Evolutionary conservation across 1,140 invertebrate genomes (phyloP), one percentile per base, ranked within the genome.

Genomic region (Drosophila lini): DNA sequence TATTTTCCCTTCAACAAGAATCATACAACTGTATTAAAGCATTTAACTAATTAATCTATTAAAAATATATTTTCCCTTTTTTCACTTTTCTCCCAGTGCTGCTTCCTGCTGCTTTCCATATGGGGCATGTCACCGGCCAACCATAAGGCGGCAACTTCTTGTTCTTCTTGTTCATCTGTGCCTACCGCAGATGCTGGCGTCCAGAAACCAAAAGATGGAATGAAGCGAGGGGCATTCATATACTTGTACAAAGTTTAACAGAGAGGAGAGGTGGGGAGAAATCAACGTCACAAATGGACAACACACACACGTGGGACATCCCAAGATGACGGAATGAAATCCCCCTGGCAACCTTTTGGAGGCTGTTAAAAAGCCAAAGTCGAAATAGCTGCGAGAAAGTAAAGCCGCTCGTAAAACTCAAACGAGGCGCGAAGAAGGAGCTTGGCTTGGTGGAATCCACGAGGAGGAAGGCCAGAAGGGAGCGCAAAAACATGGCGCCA

Each of bases 401-500:
- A 88, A 88, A 89, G 84, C 84, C 83, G 83, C 83, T 88, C 83
- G 84, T 88, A 88, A 88, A 88, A 89, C 84, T 88, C 80, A 88
- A 88, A 88, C 84, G 84, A 88, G 80, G 80, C 82, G 65, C 73
- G 63, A 78, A 76, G 57, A 7, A 32, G 52, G 8, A 42, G 41
- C 41, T 8, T 28, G 5, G 25, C 22, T 22, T 22, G 22, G 2
- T 22, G 22, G 32, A 34, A 50, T 45, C 11, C 13, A 19, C 0
- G 44, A 19, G 25, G 22, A 8, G 13, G 13, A 7, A 47, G 44
- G 44, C 44, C 44, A 47, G 44, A 58, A 22, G 9, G 32, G 22
- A 41, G 52, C 55, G 56, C 59, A 89, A 89, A 89, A 89, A 89
- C 84, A 89, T 89, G 85, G 84, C 84, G 84, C 84, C 84, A 89